Base-by-base conservation (phyloP, 1,140 invertebrate genomes). In the Tetramorium simillimum region DNA sequence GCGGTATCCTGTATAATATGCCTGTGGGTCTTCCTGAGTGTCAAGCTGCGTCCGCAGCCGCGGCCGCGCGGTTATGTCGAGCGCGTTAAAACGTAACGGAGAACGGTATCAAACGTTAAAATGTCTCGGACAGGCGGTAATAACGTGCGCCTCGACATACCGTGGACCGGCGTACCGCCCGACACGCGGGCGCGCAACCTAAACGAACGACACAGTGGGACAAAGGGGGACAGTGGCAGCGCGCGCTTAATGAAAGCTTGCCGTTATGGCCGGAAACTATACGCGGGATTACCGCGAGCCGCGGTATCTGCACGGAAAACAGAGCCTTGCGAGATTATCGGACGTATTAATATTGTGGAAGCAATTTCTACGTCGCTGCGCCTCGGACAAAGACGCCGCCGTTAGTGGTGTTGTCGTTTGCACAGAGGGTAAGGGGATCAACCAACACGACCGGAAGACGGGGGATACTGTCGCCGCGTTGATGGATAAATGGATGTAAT, bases 41-140 rank as follows among this genome's bases (percentile, higher is more conserved):
- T 72, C 78, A 53, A 51, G 67, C 62, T 28, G 46, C 43, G 18
- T 9, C 65, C 78, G 49, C 33, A 53, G 24, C 37, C 63, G 78
- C 24, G 37, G 51, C 21, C 40, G 67, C 51, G 78, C 9, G 65
- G 65, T 56, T 43, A 53, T 60, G 80, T 82, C 78, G 53, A 14
- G 69, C 80, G 40, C 21, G 80, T 72, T 75, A 73, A 60, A 84
- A 84, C 28, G 49, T 53, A 75, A 82, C 67, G 67, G n/a, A 78
- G 72, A 58, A 46, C 49, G 53, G 53, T 65, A 53, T 77, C 67
- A 67, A 53, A 80, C 82, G 85, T 62, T 70, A 86, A 86, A 82
- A 86, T 91, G 88, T 91, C 88, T 87, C 67, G 88, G 87, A 88
- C 90, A 92, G 86, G 80, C 89, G 56, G 88, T 88, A 91, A 91